These are phyloP conservation scores for Caenorhabditis sp. DNA, from an alignment of 2,888 invertebrate species.

Conservation along the genomic window DNA sequence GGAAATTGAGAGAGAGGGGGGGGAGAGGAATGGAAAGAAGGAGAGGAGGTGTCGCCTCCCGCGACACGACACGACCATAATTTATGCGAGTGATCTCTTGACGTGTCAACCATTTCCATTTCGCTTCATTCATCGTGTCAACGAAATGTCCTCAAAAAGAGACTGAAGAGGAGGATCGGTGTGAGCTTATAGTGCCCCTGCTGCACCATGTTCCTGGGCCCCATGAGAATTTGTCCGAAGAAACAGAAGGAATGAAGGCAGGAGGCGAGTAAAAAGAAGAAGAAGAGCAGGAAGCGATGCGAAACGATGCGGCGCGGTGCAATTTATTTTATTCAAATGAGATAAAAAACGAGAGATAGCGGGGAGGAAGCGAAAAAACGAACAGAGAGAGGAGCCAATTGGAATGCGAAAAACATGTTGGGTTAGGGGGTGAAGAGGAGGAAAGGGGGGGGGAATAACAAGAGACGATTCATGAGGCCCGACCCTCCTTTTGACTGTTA, in stretches of 20 bases:
- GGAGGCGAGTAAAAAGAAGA: constrained; percentile 6
- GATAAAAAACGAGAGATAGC: constrained; percentile 13
- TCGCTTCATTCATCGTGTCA: too few species aligned
- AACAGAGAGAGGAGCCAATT: not conserved
- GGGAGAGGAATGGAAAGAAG: too few species aligned
- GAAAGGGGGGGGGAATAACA: not conserved
- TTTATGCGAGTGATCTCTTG: constrained; percentile 36
- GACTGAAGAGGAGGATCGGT: not conserved
- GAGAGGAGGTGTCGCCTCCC: constrained; percentile 26
- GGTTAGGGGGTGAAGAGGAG: too few species aligned
- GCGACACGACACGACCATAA: constrained; percentile 49
- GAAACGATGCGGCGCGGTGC: too few species aligned
- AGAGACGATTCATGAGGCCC: constrained; percentile 1
- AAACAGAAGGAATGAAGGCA: not conserved
- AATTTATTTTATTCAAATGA: constrained; percentile 51
- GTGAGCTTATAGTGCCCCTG: constrained; percentile 13
- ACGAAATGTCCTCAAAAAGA: constrained; percentile 4
- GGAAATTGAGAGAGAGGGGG: too few species aligned
- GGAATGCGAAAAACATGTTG: constrained; percentile 20
- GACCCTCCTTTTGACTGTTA: too few species aligned
- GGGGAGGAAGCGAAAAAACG: constrained; percentile 3
- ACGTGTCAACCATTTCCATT: constrained; percentile 1
- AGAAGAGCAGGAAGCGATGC: constrained; percentile 17
- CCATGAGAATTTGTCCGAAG: constrained; percentile 7
- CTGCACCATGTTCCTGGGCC: constrained; percentile 6